Conservation (phyloP, 2,888 invertebrate species). For the Phyllotreta striolata region DNA sequence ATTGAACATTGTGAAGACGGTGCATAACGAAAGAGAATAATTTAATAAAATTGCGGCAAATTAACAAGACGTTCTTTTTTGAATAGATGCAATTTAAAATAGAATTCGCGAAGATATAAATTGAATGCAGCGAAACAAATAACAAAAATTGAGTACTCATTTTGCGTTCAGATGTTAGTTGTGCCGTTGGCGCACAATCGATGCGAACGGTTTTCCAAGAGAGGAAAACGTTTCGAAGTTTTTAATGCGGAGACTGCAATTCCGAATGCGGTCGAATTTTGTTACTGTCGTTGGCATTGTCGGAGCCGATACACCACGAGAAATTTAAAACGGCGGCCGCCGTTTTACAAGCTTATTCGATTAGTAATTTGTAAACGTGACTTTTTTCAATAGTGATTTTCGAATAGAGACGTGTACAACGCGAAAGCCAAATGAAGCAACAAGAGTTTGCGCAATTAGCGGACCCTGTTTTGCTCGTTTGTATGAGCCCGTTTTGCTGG, state of each 20-base stretch:
- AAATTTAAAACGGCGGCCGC: constrained; percentile 21
- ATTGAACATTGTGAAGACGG: no score
- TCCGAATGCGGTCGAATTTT: constrained; percentile 26
- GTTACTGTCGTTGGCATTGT: constrained; percentile 25
- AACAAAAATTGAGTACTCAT: constrained; percentile 8
- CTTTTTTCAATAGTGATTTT: constrained; percentile 20
- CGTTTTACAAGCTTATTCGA: constrained; percentile 21
- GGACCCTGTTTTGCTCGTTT: background rate
- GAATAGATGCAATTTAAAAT: background rate
- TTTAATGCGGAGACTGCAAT: constrained; percentile 9
- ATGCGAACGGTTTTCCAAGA: constrained; percentile 3
- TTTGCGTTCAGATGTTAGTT: constrained; percentile 4
- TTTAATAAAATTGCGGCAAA: no score
- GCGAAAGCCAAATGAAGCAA: constrained; percentile 14
- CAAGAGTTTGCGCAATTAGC: constrained; percentile 6
- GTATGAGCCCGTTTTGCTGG: no score
- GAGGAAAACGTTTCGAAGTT: background rate
- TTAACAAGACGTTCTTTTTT: no score
- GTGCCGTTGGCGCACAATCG: background rate
- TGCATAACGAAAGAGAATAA: no score
- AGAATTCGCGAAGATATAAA: background rate
- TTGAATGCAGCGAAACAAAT: background rate
- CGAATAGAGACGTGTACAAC: background rate
- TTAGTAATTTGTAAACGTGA: constrained; percentile 26
- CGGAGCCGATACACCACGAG: constrained; percentile 11